Percentiles rank a stretch among this genome's conserved stretches.
Evolutionary conservation across 1,140 invertebrate genomes (phyloP).

Genomic region (Pseudomyrmex concolor): DNA sequence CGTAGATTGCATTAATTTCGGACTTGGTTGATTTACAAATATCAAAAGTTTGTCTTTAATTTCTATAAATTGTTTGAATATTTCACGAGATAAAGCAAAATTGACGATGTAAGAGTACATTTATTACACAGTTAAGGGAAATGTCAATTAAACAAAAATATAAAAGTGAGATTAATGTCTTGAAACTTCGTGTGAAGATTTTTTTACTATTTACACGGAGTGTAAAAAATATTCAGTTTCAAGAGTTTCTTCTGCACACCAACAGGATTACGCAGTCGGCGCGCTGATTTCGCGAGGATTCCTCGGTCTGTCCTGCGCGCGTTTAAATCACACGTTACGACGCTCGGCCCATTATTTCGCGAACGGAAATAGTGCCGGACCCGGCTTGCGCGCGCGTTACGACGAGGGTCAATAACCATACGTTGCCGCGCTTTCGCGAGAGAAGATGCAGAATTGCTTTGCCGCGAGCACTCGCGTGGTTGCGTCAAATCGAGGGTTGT

Average conservation of each 20-base stretch:
- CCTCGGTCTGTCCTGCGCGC: constrained; percentile 42
- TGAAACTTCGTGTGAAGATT: no score
- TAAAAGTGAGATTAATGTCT: no score
- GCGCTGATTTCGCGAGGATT: constrained; percentile 11
- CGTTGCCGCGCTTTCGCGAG: constrained; percentile 74
- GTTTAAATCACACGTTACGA: constrained; percentile 64
- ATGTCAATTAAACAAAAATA: no score
- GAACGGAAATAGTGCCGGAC: constrained; percentile 70
- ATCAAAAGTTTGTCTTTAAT: constrained; percentile 3
- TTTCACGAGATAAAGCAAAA: no score
- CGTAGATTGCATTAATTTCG: constrained; percentile 7
- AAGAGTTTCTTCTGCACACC: no score
- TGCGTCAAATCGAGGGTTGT: constrained; percentile 82
- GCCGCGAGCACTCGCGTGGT: constrained; percentile 71
- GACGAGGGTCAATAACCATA: constrained; percentile 83
- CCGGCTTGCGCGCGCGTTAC: constrained; percentile 60
- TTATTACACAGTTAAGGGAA: no score
- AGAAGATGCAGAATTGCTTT: constrained; percentile 77
- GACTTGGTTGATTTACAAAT: neutral
- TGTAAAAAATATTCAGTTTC: no score
- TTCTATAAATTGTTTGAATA: no score
- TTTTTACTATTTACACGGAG: no score
- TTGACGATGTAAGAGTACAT: no score
- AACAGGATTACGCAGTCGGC: constrained; percentile 23
- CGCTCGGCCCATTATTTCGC: constrained; percentile 64